Conservation (phyloP, 2,888 invertebrate genomes). For the Hydropsyche betteni region DNA sequence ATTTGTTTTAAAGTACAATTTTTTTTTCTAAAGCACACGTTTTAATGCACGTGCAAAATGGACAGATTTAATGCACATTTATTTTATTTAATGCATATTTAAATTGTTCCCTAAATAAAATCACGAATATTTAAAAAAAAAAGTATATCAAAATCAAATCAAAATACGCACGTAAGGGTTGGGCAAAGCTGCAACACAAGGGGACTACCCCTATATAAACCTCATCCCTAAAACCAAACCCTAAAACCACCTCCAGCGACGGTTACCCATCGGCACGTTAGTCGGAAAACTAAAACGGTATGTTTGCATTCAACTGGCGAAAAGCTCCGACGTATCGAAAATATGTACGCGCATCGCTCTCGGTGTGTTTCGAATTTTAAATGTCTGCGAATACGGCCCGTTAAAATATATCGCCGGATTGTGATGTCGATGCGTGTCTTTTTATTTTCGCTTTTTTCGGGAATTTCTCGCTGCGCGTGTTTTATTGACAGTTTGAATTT, state of each 20-base stretch:
- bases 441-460: neutral
- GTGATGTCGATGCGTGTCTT: neutral
- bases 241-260: neutral
- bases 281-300: constrained; percentile 34
- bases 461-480: too few species aligned
- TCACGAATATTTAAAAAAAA: too few species aligned
- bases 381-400: neutral
- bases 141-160: too few species aligned
- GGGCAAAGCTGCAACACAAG: constrained; percentile 29
- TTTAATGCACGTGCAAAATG: too few species aligned
- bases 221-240: constrained; percentile 3
- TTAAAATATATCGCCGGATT: neutral
- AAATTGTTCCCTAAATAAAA: too few species aligned
- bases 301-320: constrained; percentile 33
- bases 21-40: too few species aligned
- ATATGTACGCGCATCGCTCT: constrained; percentile 14
- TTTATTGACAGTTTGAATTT: too few species aligned
- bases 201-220: neutral
- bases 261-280: constrained; percentile 9
- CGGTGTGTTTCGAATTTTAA: constrained; percentile 32
- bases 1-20: too few species aligned
- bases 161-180: neutral
- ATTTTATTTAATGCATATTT: too few species aligned
- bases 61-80: too few species aligned
- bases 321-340: neutral